These are phyloP conservation scores for Rhinichthys osculus DNA, from an alignment of 2,797 vertebrate genomes.

Conservation along the genomic window DNA sequence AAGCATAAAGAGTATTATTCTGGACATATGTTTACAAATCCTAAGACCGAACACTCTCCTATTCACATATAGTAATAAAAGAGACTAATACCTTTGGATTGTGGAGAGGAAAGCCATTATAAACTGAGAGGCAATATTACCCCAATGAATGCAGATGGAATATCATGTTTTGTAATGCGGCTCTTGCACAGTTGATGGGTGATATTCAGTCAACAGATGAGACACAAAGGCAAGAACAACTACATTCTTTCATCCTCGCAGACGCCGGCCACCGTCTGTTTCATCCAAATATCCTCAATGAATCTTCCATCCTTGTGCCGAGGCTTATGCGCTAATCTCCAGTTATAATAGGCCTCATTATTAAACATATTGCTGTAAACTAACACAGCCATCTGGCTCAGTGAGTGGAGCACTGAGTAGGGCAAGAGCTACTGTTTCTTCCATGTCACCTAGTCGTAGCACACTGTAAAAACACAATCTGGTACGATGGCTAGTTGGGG, in stretches of 20 bases:
- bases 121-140: constrained; percentile 20
- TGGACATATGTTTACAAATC: constrained; percentile 17
- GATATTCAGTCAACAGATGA: constrained; percentile 40
- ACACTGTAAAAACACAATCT: constrained; percentile 48
- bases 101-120: constrained; percentile 33
- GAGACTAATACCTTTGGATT: constrained; percentile 17
- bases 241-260: constrained; percentile 29
- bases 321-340: constrained; percentile 42
- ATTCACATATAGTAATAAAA: constrained; percentile 4
- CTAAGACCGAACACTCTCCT: not conserved
- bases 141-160: constrained; percentile 28
- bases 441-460: constrained; percentile 38
- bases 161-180: constrained; percentile 12
- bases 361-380: constrained; percentile 50
- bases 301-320: constrained; percentile 31
- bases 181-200: constrained; percentile 12
- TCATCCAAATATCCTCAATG: constrained; percentile 37
- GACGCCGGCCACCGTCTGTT: constrained; percentile 25
- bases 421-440: constrained; percentile 50
- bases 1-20: not conserved
- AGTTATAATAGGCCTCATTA: constrained; percentile 53
- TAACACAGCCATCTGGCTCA: constrained; percentile 51
- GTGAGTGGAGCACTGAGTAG: constrained; percentile 27
- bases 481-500: constrained; percentile 16
- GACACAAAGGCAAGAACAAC: constrained; percentile 37